Evolutionary conservation across 2,888 invertebrate species (phyloP), one percentile per base, ranked within the genome.

Genomic region (Nycteola revayana): DNA sequence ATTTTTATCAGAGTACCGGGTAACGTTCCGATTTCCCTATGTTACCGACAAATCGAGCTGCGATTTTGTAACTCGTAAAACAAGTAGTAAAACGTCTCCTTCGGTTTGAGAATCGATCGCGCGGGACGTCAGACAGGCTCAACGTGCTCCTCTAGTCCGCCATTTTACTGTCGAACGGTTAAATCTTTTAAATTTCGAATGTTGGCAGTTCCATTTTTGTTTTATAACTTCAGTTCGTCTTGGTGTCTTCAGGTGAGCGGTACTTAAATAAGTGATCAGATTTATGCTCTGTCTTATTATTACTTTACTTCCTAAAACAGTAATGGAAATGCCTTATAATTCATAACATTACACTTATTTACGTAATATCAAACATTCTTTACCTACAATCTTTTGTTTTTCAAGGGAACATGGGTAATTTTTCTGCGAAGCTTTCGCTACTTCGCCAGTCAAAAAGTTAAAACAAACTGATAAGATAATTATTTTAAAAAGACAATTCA

Each of bases 61-160:
- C 73, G 67, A 70, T 78, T 67, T 66, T 63, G 53, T 52, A 57
- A 61, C 63, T 73, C 77, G 76, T 79, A 77, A 79, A 79, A 73
- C 65, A 67, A 65, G 75, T 55, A 68, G 73, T 75, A 74, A 72
- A 77, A 67, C 60, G 68, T 72, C 69, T 66, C 58, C 59, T 67
- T 68, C 70, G 66, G 60, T 66, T 75, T 66, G 58, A 57, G 54
- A 64, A 75, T 80, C 77, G 75, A 80, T 77, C 71, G 67, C 36
- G 39, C 41, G 45, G 42, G 44, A 59, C 46, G 57, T 57, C 57
- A 57, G 43, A 28, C 40, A 46, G 49, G 56, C 63, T 67, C 65
- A 56, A 45, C 53, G 51, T 48, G 43, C 59, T 59, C 32, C 45
- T 43, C 48, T 36, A 41, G 36, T 56, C 47, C 49, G 56, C 59